Evolutionary conservation across 2,797 vertebrate genomes (phyloP).

Genomic region (Streptopelia turtur): DNA sequence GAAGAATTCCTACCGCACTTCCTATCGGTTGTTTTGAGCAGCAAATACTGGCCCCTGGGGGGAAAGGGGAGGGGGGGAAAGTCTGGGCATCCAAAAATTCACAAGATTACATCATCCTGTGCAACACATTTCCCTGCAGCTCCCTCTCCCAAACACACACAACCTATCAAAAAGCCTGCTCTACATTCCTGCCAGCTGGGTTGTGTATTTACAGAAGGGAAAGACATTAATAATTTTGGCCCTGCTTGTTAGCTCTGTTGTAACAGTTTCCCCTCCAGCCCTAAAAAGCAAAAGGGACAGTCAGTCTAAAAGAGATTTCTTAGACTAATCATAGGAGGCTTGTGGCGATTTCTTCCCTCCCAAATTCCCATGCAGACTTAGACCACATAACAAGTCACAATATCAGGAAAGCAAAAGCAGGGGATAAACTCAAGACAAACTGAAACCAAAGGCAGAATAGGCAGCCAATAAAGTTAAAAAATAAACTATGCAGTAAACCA

Average conservation of each 20-base stretch:
- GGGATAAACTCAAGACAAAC: background rate
- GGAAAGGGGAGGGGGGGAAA: rapidly evolving
- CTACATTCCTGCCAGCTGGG: slow-evolving; percentile 22
- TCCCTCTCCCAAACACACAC: background rate
- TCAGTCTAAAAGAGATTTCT: background rate
- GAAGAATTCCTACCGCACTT: slow-evolving; percentile 43
- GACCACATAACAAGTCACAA: background rate
- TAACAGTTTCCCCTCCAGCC: background rate
- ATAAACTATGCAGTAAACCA: background rate
- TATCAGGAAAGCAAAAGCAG: background rate
- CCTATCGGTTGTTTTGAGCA: slow-evolving; percentile 46
- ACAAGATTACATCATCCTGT: slow-evolving; percentile 28
- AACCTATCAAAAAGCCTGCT: slow-evolving; percentile 5
- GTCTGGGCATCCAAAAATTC: slow-evolving; percentile 32
- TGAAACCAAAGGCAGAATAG: background rate
- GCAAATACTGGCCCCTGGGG: background rate
- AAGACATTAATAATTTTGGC: background rate
- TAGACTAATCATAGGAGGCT: background rate
- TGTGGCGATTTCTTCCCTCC: background rate
- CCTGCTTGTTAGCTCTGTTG: background rate
- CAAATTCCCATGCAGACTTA: background rate
- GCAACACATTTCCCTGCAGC: background rate
- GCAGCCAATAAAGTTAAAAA: background rate
- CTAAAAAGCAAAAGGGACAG: background rate
- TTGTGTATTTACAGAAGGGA: slow-evolving; percentile 22